Evolutionary conservation across 2,113 vertebrate genomes (phyloP).

Genomic region (Lipophrys pholis): DNA sequence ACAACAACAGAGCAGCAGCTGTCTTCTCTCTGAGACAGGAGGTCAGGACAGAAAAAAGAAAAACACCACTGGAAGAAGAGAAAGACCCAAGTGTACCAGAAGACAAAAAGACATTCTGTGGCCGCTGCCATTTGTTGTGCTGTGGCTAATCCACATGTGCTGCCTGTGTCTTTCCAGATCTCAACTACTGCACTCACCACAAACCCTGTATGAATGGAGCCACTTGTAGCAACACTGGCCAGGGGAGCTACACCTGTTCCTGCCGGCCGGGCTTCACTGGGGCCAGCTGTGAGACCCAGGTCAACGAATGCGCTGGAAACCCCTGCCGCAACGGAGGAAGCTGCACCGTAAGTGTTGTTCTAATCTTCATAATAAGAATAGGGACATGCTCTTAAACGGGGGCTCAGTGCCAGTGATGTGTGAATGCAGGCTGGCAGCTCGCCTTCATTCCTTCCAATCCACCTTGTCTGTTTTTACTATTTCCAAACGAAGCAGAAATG

Average conservation of each 20-base stretch:
- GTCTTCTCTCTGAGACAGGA: conserved; percentile 19
- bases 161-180: conserved; percentile 84
- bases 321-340: conserved; percentile 96
- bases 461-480: not conserved
- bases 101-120: conserved; percentile 56
- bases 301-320: conserved; percentile 90
- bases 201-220: conserved; percentile 96
- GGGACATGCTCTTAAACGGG: conserved; percentile 1
- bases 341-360: conserved; percentile 88
- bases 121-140: conserved; percentile 60
- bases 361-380: not conserved
- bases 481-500: not conserved
- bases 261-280: conserved; percentile 93
- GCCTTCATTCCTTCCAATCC: not conserved
- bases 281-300: conserved; percentile 92
- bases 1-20: conserved; percentile 20
- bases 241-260: conserved; percentile 98
- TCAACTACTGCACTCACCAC: conserved; percentile 99
- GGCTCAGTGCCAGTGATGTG: not conserved
- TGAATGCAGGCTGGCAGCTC: not conserved
- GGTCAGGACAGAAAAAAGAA: not conserved
- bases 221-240: conserved; percentile 97
- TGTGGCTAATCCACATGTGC: conserved; percentile 79
- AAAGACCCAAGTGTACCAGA: conserved; percentile 15
- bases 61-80: conserved; percentile 25